Percentiles rank a stretch among this genome's conserved stretches.
phyloP scores from a whole-genome alignment of 2,797 vertebrate genomes.

The Enteromius argenteus region DNA sequence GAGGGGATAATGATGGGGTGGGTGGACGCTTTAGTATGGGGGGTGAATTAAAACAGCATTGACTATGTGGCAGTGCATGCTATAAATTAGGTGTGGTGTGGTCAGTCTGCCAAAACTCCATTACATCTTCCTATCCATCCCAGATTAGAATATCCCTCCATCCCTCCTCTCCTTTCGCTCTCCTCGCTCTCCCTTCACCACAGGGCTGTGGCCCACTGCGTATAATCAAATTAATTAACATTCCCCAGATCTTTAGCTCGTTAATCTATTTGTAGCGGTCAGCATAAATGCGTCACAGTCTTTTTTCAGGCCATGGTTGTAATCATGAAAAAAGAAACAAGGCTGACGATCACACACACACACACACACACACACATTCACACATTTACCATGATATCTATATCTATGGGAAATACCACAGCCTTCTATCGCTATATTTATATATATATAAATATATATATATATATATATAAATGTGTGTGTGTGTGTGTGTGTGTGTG shows the following conservation, averaged over 20 bases:
- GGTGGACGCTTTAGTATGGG: slow-evolving; percentile 65
- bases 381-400: neutral
- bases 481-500: too few relatives aligned
- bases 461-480: too few relatives aligned
- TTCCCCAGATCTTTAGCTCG: slow-evolving; percentile 78
- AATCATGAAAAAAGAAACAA: slow-evolving; percentile 53
- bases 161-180: slow-evolving; percentile 51
- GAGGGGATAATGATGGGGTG: slow-evolving; percentile 65
- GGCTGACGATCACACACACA: neutral
- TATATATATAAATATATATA: too few relatives aligned
- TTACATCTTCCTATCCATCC: slow-evolving; percentile 80
- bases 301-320: slow-evolving; percentile 57
- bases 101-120: slow-evolving; percentile 74
- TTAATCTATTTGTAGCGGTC: slow-evolving; percentile 77
- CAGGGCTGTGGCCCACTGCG: slow-evolving; percentile 67
- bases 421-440: neutral
- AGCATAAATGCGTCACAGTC: slow-evolving; percentile 69
- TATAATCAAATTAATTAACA: slow-evolving; percentile 86
- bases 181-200: slow-evolving; percentile 46
- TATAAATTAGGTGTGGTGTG: slow-evolving; percentile 81
- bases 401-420: neutral
- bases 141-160: slow-evolving; percentile 71
- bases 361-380: neutral
- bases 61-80: slow-evolving; percentile 85
- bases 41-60: slow-evolving; percentile 86